Evolutionary conservation across 2,113 vertebrate species (phyloP), one percentile per base, ranked within the genome.

Genomic region (Apaloderma vittatum): DNA sequence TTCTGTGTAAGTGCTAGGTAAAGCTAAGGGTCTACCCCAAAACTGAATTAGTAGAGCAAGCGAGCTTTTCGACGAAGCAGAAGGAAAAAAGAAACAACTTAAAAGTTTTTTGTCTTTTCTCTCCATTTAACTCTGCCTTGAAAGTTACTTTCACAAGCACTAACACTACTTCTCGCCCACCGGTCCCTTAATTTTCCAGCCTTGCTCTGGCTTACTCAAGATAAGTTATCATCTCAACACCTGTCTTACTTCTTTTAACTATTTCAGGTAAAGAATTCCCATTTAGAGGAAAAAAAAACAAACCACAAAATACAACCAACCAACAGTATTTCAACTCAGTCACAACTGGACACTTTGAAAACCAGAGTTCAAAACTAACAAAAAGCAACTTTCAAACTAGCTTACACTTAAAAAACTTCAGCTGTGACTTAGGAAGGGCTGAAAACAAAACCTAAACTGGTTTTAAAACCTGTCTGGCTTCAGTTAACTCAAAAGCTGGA

Each of bases 221-320:
- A 94, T 91, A 97, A 89, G 1, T 71, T 92, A 97, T 95, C 94
- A 71, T 29, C 75, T 71, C 72, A 62, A 65, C 86, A 97, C 65
- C 55, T 93, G 90, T 6, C 61, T 86, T n/a, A 40, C 51, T 27
- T 80, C 67, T 46, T 92, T 48, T 71, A 55, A 83, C 79, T 67
- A 51, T 22, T 49, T 23, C 4, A 1, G 17, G 72, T 43, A 55
- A 45, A 67, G 68, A 70, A 46, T 27, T 70, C 12, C 36, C 1
- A 0, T 13, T 76, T 24, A n/a, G 40, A 40, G 40, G 40, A 40
- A 11, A 92, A 40, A 30, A 14, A 22, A 37, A 45, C 2, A 34
- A 22, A 20, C 15, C 40, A 12, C 19, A 34, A 58, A 21, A 11
- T 18, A 61, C 13, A 61, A 36, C 12, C 20, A 14, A 62, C 1